Evolutionary conservation across 2,797 vertebrate species (phyloP).

Genomic region (Aphelocoma californica): DNA sequence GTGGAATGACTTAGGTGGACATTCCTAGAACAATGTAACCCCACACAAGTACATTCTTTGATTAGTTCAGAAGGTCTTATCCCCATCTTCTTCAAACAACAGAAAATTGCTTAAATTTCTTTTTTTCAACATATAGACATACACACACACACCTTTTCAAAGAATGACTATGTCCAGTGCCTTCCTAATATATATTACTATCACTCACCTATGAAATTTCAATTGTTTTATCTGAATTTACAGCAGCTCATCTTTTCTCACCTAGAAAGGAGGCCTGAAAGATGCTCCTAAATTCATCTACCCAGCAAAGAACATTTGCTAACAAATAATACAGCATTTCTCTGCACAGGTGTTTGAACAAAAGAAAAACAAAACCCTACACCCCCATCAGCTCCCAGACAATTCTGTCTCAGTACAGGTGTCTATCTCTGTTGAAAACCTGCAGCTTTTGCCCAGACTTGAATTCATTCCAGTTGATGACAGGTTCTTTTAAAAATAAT

Average conservation of each 20-base stretch:
- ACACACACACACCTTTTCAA: neutral
- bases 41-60: neutral
- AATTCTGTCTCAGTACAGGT: neutral
- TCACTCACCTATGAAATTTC: neutral
- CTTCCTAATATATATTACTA: neutral
- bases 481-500: neutral
- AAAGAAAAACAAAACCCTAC: neutral
- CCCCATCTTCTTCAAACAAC: neutral
- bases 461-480: neutral
- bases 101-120: neutral
- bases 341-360: neutral
- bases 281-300: neutral
- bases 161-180: neutral
- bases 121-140: neutral
- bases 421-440: neutral
- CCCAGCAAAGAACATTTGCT: neutral
- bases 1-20: neutral
- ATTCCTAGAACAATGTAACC: neutral
- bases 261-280: neutral
- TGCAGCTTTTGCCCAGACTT: neutral
- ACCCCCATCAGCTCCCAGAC: neutral
- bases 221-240: neutral
- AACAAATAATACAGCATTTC: neutral
- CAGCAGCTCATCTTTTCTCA: neutral
- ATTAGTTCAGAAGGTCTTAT: neutral